Conservation (phyloP, 1,140 invertebrate genomes). For the Oscheius sp. region DNA sequence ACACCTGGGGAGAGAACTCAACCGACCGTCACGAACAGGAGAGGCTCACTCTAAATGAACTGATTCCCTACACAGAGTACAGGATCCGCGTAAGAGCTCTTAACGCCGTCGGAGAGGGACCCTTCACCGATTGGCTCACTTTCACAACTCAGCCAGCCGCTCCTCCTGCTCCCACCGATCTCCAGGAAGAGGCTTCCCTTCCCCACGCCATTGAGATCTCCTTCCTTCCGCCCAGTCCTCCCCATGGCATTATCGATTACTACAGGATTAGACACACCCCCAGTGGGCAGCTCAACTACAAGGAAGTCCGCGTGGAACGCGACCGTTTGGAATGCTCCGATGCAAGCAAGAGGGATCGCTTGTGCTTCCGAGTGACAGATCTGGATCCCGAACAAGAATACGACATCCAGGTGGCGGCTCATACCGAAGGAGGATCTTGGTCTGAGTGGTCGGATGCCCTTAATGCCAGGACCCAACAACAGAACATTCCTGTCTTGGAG, state of each 20-base stretch:
- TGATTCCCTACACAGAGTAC: conserved; percentile 57
- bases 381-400: conserved; percentile 61
- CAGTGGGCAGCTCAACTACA: conserved; percentile 53
- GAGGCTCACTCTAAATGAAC: conserved; percentile 54
- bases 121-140: conserved; percentile 55
- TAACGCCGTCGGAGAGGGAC: conserved; percentile 54
- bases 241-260: conserved; percentile 55
- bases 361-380: conserved; percentile 54
- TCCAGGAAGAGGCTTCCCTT: conserved; percentile 52
- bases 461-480: conserved; percentile 47
- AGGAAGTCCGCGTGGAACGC: conserved; percentile 52
- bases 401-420: conserved; percentile 57
- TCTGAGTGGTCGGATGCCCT: conserved; percentile 56
- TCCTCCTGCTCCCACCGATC: conserved; percentile 55
- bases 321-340: conserved; percentile 56
- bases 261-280: conserved; percentile 57
- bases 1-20: conserved; percentile 50
- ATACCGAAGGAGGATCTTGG: conserved; percentile 60
- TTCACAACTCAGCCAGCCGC: conserved; percentile 53
- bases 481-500: conserved; percentile 60
- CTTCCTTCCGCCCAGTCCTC: conserved; percentile 54
- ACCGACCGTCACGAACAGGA: conserved; percentile 39
- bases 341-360: conserved; percentile 47
- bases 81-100: conserved; percentile 54
- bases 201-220: conserved; percentile 59